A percentile compares a stretch with the other conserved stretches of the same genome.
These are phyloP conservation scores for Calameuta pallipes DNA, from an alignment of 2,888 invertebrate genomes.

Conservation along the genomic window DNA sequence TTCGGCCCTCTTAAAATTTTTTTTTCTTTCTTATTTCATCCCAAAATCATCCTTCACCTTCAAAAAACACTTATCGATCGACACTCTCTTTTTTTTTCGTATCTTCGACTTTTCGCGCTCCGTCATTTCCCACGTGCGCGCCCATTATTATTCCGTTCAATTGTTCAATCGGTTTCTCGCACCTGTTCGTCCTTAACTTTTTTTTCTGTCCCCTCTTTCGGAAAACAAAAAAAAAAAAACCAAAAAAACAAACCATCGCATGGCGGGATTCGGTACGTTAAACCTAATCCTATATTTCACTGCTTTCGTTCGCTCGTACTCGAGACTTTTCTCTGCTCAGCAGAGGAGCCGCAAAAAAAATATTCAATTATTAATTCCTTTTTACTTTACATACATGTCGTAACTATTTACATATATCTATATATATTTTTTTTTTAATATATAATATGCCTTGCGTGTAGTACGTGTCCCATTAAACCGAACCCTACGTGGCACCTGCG, in stretches of 20 bases:
- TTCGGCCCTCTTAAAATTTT: neutral
- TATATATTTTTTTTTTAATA: constrained; percentile 8
- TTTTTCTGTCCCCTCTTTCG: neutral
- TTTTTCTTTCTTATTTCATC: neutral
- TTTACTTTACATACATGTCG: neutral
- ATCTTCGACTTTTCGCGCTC: constrained; percentile 14
- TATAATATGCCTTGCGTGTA: neutral
- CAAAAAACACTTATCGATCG: neutral
- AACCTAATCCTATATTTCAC: constrained; percentile 43
- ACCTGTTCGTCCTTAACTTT: neutral
- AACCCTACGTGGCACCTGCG: neutral
- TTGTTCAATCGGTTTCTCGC: neutral
- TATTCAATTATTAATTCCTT: constrained; percentile 8
- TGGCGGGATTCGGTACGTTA: constrained; percentile 1
- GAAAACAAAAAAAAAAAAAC: neutral
- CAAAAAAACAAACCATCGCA: neutral
- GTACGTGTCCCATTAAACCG: neutral
- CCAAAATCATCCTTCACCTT: neutral
- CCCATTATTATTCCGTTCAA: neutral
- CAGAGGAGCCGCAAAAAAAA: constrained; percentile 38
- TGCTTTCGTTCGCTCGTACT: constrained; percentile 25
- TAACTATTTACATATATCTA: neutral
- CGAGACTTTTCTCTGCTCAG: constrained; percentile 36
- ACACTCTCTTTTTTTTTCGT: neutral
- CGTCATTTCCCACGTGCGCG: neutral